Percentiles rank a stretch among this genome's conserved stretches.
phyloP scores from a whole-genome alignment of 1,140 invertebrate species.

The Vollenhovia emeryi region DNA sequence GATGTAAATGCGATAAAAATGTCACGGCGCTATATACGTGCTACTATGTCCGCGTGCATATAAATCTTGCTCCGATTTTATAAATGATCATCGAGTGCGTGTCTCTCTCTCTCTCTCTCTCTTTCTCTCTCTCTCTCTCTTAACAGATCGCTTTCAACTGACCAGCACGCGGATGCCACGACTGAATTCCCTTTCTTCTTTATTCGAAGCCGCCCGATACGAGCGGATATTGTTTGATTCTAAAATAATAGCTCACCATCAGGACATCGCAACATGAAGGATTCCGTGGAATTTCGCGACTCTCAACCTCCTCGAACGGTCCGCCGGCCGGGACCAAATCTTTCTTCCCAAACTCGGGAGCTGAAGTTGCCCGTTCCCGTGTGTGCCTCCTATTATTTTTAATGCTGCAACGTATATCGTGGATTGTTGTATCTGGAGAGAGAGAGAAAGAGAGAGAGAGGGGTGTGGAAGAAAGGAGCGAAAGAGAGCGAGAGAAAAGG shows the following conservation, averaged over 20 bases:
- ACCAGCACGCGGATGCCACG: neutral
- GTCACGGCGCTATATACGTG: no score
- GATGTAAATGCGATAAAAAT: neutral
- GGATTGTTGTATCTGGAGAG: constrained; percentile 65
- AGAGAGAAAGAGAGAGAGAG: constrained; percentile 49
- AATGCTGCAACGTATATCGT: constrained; percentile 80
- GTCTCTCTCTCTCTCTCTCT: no score
- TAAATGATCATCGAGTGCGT: neutral
- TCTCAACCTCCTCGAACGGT: constrained; percentile 31
- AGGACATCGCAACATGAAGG: constrained; percentile 48
- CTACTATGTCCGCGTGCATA: neutral
- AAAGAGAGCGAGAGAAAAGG: constrained; percentile 44
- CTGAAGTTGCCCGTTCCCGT: constrained; percentile 58
- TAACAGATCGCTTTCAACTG: neutral
- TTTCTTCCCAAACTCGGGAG: constrained; percentile 37
- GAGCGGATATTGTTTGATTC: constrained; percentile 52
- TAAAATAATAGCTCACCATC: constrained; percentile 40
- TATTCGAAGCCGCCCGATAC: constrained; percentile 26
- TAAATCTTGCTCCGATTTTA: neutral
- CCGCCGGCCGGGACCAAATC: constrained; percentile 50
- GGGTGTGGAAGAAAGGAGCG: constrained; percentile 34
- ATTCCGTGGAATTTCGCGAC: constrained; percentile 71
- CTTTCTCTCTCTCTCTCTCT: no score
- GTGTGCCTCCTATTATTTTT: constrained; percentile 80
- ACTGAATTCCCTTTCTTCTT: constrained; percentile 42